Conservation (phyloP, 1,140 invertebrate genomes). For the Paramacrobiotus metropolitanus region DNA sequence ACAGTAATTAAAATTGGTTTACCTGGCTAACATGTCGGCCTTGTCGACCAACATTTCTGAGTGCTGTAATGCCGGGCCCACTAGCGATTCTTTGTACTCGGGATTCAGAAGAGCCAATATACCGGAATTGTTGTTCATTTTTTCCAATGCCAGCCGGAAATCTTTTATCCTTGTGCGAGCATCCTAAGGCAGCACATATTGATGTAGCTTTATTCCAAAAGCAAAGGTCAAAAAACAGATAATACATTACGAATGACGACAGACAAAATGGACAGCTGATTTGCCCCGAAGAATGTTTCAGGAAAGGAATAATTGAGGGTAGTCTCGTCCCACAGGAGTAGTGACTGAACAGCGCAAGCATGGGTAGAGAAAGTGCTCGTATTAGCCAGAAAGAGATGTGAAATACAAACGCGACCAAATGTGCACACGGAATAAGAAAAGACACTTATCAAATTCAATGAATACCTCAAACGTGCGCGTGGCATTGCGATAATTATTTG, state of each 20-base stretch:
- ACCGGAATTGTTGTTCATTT: background rate
- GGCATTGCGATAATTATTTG: background rate
- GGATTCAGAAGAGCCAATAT: slow-evolving; percentile 30
- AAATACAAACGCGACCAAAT: background rate
- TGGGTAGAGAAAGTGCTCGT: no score
- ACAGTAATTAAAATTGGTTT: slow-evolving; percentile 14
- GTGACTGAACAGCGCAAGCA: no score
- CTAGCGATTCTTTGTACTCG: slow-evolving; percentile 37
- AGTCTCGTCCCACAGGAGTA: background rate
- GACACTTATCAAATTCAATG: background rate
- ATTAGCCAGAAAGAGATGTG: background rate
- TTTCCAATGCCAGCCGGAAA: background rate
- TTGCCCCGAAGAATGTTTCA: background rate
- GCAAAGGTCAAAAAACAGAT: background rate
- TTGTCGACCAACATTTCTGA: slow-evolving; percentile 34
- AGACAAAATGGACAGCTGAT: background rate
- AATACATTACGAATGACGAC: slow-evolving; percentile 2
- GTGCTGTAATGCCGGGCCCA: slow-evolving; percentile 38
- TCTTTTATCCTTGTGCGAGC: background rate
- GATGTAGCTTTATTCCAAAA: background rate
- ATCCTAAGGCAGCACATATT: background rate
- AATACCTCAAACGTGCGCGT: background rate
- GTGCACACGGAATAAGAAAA: no score
- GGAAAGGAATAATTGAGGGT: background rate
- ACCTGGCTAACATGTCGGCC: slow-evolving; percentile 35